A percentile compares a stretch with the other conserved stretches of the same genome.
phyloP scores from a whole-genome alignment of 2,113 vertebrate species.

The Siphamia tubifer region DNA sequence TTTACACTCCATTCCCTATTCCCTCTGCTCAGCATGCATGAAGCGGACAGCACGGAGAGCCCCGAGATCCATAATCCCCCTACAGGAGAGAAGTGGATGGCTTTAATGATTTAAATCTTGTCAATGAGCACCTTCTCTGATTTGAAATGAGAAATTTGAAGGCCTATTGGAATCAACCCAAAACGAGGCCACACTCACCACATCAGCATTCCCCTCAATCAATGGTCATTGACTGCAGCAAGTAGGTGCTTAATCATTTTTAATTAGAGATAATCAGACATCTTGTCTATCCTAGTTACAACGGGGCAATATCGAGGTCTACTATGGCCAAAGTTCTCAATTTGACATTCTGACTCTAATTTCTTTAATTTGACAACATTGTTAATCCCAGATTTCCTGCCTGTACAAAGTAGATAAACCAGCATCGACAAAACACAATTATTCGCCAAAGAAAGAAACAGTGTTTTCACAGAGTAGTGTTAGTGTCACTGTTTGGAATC shows the following conservation, averaged over 20 bases:
- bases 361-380: conserved; percentile 52
- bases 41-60: conserved; percentile 44
- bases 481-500: conserved; percentile 9
- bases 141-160: conserved; percentile 79
- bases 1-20: conserved; percentile 49
- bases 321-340: conserved; percentile 61
- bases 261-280: conserved; percentile 84
- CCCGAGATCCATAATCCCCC: conserved; percentile 72
- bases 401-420: neutral
- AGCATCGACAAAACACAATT: neutral
- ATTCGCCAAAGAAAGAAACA: neutral
- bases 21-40: conserved; percentile 71
- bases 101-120: conserved; percentile 79
- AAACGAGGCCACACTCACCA: conserved; percentile 50
- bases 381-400: conserved; percentile 33
- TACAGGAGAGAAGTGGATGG: conserved; percentile 72
- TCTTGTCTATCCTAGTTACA: conserved; percentile 77
- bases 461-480: neutral
- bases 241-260: conserved; percentile 85
- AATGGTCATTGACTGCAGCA: conserved; percentile 78
- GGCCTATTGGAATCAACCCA: conserved; percentile 69
- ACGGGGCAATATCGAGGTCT: conserved; percentile 63
- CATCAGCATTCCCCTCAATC: conserved; percentile 80
- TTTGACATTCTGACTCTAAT: conserved; percentile 53
- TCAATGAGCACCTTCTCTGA: conserved; percentile 78